Evolutionary conservation across 2,797 vertebrate species (phyloP).

Genomic region (Gallinago stenura): DNA sequence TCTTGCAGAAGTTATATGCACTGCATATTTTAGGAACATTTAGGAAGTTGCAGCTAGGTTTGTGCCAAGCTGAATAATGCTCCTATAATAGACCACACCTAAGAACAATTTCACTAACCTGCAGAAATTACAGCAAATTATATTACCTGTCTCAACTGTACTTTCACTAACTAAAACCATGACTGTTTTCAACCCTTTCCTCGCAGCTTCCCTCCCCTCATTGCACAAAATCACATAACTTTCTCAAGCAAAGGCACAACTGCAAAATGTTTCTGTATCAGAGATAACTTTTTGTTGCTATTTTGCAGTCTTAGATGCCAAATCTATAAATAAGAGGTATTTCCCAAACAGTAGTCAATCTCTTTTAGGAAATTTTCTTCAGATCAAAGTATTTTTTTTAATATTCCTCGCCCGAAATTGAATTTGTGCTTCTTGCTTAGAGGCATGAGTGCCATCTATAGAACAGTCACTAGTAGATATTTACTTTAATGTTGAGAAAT

Average conservation of each 20-base stretch:
- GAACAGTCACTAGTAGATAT: slow-evolving; percentile 37
- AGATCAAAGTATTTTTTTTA: not conserved
- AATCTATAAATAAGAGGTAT: not conserved
- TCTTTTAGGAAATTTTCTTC: not conserved
- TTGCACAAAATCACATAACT: not conserved
- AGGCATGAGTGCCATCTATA: slow-evolving; percentile 74
- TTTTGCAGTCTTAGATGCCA: not conserved
- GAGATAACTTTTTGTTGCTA: not conserved
- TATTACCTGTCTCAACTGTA: not conserved
- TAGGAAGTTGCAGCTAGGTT: not conserved
- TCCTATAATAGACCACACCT: not conserved
- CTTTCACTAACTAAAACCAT: not conserved
- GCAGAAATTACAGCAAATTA: not conserved
- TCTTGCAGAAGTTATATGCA: not conserved
- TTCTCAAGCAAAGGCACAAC: not conserved
- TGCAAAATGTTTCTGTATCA: not conserved
- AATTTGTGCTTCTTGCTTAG: slow-evolving; percentile 24
- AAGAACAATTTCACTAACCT: not conserved
- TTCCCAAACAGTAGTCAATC: not conserved
- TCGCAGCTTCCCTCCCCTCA: not conserved
- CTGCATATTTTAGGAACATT: not conserved
- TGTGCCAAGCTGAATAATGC: not conserved
- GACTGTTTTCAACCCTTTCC: not conserved
- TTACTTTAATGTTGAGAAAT: not conserved
- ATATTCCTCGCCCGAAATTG: not conserved